A percentile compares a stretch with the other conserved stretches of the same genome.
Conservation (phyloP, 2,888 invertebrate genomes). For the Apodemia zela region DNA sequence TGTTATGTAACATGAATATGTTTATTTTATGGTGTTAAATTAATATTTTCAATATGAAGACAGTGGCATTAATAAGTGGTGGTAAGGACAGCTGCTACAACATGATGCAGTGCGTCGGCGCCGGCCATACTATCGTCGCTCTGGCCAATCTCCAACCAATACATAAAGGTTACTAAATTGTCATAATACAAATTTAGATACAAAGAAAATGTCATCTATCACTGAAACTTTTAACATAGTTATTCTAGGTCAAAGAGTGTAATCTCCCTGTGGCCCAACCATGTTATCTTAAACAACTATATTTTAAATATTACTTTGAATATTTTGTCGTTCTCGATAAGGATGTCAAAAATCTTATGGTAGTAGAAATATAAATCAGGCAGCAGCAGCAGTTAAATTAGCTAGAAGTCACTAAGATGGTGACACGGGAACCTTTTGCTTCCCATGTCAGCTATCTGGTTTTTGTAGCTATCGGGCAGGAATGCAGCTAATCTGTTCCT, state of each 20-base stretch:
- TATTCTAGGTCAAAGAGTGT: not conserved
- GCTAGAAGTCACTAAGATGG: too few species aligned
- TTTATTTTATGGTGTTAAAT: constrained; percentile 48
- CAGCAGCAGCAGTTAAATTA: too few species aligned
- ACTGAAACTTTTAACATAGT: constrained; percentile 12
- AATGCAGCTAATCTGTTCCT: too few species aligned
- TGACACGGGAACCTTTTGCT: not conserved
- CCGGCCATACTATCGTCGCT: constrained; percentile 97
- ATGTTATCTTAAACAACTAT: not conserved
- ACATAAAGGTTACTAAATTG: constrained; percentile 83
- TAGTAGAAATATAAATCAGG: too few species aligned
- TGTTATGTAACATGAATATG: constrained; percentile 70
- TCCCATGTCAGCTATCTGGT: too few species aligned
- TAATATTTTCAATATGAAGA: constrained; percentile 84
- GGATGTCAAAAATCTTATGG: too few species aligned
- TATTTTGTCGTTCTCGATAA: not conserved
- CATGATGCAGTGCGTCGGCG: constrained; percentile 97
- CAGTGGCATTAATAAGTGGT: constrained; percentile 95
- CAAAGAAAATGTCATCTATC: constrained; percentile 26
- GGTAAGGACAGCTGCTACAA: constrained; percentile 99
- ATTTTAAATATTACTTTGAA: not conserved
- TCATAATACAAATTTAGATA: constrained; percentile 26
- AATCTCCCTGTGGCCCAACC: not conserved
- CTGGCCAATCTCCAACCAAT: constrained; percentile 96
- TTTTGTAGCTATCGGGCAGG: not conserved